phyloP scores from a whole-genome alignment of 2,888 invertebrate species.

The Dryadula phaetusa region DNA sequence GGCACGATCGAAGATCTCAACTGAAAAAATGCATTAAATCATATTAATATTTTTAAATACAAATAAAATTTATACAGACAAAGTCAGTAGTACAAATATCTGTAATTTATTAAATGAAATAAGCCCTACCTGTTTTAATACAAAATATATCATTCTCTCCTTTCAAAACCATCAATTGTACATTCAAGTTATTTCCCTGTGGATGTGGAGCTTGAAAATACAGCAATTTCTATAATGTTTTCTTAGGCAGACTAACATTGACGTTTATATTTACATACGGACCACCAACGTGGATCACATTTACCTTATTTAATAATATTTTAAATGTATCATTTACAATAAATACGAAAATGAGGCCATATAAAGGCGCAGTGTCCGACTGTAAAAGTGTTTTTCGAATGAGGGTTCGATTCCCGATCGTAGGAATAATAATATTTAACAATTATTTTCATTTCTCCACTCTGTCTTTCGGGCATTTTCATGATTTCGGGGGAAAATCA shows the following conservation, averaged over 20 bases:
- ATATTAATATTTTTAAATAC: too few relatives aligned
- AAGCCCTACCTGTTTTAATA: constrained; percentile 14
- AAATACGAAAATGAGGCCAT: too few relatives aligned
- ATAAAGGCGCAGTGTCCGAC: too few relatives aligned
- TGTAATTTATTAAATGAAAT: neutral
- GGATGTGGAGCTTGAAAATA: constrained; percentile 18
- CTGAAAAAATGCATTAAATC: too few relatives aligned
- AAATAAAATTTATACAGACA: neutral
- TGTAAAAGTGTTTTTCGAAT: too few relatives aligned
- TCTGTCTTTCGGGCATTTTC: too few relatives aligned
- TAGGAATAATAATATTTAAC: too few relatives aligned
- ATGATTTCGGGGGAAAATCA: too few relatives aligned
- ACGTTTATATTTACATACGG: constrained; percentile 3
- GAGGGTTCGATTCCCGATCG: too few relatives aligned
- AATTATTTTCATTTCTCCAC: too few relatives aligned
- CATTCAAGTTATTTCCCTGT: constrained; percentile 23
- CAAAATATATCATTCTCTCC: constrained; percentile 19
- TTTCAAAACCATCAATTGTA: constrained; percentile 20
- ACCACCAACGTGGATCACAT: neutral
- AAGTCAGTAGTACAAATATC: neutral
- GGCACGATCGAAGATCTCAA: too few relatives aligned
- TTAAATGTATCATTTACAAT: neutral
- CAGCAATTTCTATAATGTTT: constrained; percentile 17
- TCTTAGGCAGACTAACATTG: constrained; percentile 18
- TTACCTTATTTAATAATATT: neutral